phyloP scores from a whole-genome alignment of 1,140 invertebrate genomes.

The Bombus polaris region DNA sequence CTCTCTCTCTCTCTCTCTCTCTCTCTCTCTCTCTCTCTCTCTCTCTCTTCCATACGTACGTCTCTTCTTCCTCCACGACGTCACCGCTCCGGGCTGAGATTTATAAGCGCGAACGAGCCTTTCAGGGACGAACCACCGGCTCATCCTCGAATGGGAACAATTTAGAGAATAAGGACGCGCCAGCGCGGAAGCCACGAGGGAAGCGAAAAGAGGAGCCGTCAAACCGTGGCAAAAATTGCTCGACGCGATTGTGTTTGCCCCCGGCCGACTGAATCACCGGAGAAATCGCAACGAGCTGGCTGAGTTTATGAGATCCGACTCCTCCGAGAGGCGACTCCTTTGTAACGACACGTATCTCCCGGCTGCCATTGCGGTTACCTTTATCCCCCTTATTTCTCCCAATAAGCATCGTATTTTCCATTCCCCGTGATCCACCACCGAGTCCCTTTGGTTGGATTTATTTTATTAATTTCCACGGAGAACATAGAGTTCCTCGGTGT shows the following conservation, averaged over 20 bases:
- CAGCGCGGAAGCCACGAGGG: slow-evolving; percentile 51
- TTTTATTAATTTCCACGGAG: slow-evolving; percentile 28
- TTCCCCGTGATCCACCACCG: not conserved
- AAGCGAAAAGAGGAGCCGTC: not conserved
- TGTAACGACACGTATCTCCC: slow-evolving; percentile 42
- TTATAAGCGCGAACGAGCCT: slow-evolving; percentile 78
- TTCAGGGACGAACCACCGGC: slow-evolving; percentile 72
- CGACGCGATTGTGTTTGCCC: slow-evolving; percentile 43
- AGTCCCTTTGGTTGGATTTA: not conserved
- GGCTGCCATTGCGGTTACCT: slow-evolving; percentile 15
- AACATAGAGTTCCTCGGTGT: not conserved
- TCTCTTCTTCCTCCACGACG: slow-evolving; percentile 24
- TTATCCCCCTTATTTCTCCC: slow-evolving; percentile 12
- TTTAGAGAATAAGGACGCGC: slow-evolving; percentile 73
- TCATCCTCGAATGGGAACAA: slow-evolving; percentile 78
- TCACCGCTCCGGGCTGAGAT: slow-evolving; percentile 72
- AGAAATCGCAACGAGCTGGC: slow-evolving; percentile 22
- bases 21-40: slow-evolving; percentile 40
- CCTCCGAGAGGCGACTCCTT: slow-evolving; percentile 21
- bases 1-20: slow-evolving; percentile 22
- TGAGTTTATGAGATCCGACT: slow-evolving; percentile 46
- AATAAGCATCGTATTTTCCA: slow-evolving; percentile 32
- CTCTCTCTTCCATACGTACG: slow-evolving; percentile 36
- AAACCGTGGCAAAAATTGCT: slow-evolving; percentile 57
- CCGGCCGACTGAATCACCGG: slow-evolving; percentile 22